Evolutionary conservation across 1,140 invertebrate species (phyloP).

Genomic region (Drosophila jambulina): DNA sequence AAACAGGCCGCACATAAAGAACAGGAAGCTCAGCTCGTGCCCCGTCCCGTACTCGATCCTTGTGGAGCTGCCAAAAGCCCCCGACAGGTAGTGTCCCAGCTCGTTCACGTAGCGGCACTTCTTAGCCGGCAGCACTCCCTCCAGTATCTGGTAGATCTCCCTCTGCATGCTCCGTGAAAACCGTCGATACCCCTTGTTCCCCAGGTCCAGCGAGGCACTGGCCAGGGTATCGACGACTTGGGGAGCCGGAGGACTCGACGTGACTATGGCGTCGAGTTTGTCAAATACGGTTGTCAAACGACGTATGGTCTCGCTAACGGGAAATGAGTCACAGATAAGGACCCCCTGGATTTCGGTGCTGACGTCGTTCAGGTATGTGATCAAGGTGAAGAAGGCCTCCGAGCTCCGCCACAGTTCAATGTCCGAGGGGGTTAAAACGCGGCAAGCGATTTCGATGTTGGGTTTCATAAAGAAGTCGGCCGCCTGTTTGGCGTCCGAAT

Average conservation of each 20-base stretch:
- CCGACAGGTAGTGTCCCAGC: slow-evolving; percentile 52
- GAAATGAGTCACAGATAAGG: background rate
- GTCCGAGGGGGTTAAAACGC: slow-evolving; percentile 27
- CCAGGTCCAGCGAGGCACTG: background rate
- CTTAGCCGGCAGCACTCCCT: slow-evolving; percentile 29
- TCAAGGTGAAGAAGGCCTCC: slow-evolving; percentile 37
- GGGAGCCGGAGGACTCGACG: slow-evolving; percentile 1
- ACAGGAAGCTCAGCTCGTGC: slow-evolving; percentile 59
- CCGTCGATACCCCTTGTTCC: slow-evolving; percentile 20
- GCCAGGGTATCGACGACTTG: background rate
- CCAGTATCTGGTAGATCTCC: slow-evolving; percentile 46
- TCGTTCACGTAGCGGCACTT: slow-evolving; percentile 53
- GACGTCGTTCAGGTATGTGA: slow-evolving; percentile 43
- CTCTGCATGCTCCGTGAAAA: slow-evolving; percentile 51
- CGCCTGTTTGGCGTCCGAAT: background rate
- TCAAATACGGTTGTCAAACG: slow-evolving; percentile 50
- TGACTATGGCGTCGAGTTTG: slow-evolving; percentile 24
- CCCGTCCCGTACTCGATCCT: slow-evolving; percentile 57
- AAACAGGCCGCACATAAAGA: slow-evolving; percentile 56
- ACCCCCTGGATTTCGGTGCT: slow-evolving; percentile 57
- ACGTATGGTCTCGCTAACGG: slow-evolving; percentile 31
- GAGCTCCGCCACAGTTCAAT: slow-evolving; percentile 32
- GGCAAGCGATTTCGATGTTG: slow-evolving; percentile 5
- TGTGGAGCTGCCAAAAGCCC: slow-evolving; percentile 48
- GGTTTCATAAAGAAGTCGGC: slow-evolving; percentile 5